These are phyloP conservation scores for Drosophila pectinifera DNA, from an alignment of 1,140 invertebrate species.

Conservation along the genomic window DNA sequence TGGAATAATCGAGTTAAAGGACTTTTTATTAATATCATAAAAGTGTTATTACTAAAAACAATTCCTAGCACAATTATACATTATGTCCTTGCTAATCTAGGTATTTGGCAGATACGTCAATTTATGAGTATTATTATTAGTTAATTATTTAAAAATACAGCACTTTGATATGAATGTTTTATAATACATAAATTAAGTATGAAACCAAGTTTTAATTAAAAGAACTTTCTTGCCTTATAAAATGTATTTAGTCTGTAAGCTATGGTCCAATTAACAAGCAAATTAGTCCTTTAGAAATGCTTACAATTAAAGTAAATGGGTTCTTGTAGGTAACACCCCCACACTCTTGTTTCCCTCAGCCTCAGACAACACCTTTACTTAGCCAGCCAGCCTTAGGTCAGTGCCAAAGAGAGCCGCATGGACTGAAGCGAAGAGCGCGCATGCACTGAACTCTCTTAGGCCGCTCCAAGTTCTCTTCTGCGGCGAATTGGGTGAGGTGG, in stretches of 20 bases:
- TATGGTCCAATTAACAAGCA: no score
- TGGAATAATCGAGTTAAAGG: background rate
- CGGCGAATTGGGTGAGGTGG: slow-evolving; percentile 61
- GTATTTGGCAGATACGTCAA: background rate
- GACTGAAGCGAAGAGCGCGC: background rate
- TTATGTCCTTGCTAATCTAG: background rate
- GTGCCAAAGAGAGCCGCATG: slow-evolving; percentile 64
- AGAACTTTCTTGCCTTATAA: no score
- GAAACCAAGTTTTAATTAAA: background rate
- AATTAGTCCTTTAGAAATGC: background rate
- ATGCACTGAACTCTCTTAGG: background rate
- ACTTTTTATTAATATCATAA: background rate
- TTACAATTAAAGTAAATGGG: background rate
- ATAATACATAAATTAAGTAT: background rate
- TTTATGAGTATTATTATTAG: background rate
- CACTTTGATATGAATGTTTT: background rate
- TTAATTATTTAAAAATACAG: no score
- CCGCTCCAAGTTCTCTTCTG: background rate
- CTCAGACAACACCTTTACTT: slow-evolving; percentile 56
- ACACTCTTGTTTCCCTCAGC: slow-evolving; percentile 1
- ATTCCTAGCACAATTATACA: background rate
- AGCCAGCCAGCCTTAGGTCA: slow-evolving; percentile 56
- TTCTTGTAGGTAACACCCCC: background rate
- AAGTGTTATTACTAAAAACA: background rate
- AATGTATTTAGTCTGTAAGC: no score